phyloP scores from a whole-genome alignment of 2,888 invertebrate genomes.

The Clunio marinus region DNA sequence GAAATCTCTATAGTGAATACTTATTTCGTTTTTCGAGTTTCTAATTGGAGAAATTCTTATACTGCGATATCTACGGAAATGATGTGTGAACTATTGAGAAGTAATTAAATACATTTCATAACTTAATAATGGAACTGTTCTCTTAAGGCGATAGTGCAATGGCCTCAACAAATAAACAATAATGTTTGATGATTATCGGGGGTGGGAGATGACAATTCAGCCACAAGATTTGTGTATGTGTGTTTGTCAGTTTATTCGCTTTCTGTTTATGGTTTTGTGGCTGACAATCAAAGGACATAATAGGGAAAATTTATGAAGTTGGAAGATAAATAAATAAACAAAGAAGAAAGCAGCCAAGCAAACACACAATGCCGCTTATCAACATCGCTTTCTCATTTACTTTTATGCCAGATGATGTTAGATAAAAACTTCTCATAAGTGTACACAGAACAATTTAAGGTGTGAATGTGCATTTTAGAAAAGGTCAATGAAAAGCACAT shows the following conservation, averaged over 20 bases:
- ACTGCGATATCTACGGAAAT: neutral
- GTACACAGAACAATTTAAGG: neutral
- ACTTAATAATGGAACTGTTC: neutral
- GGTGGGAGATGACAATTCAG: constrained; percentile 13
- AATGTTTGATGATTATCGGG: neutral
- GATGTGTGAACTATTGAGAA: no score
- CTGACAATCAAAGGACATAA: constrained; percentile 3
- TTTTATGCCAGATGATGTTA: neutral
- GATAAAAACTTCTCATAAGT: neutral
- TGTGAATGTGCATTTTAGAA: constrained; percentile 6
- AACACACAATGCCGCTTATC: constrained; percentile 5
- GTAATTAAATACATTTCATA: constrained; percentile 13
- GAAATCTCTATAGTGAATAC: constrained; percentile 5
- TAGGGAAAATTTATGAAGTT: constrained; percentile 2
- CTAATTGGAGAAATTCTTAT: neutral
- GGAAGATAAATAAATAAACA: no score
- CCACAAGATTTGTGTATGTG: neutral
- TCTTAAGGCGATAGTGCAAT: neutral
- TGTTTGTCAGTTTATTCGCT: neutral
- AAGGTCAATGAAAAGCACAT: constrained; percentile 22
- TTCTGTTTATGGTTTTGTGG: neutral
- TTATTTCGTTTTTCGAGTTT: no score
- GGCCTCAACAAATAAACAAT: neutral
- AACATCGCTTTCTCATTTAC: neutral
- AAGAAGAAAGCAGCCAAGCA: no score